Conservation (phyloP, 2,888 invertebrate species). For the Ennomos fuscantarius region DNA sequence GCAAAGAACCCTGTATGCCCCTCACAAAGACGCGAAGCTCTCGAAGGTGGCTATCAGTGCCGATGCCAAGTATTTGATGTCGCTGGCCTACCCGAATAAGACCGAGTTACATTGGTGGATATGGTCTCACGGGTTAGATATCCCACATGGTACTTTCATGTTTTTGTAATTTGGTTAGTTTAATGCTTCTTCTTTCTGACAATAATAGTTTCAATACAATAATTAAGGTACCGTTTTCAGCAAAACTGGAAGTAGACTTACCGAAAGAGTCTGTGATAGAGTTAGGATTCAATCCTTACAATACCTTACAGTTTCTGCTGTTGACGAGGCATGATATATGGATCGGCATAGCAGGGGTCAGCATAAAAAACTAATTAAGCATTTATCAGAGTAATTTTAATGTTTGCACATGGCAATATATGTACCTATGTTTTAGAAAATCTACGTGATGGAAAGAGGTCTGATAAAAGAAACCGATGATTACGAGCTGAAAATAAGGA, state of each 20-base stretch:
- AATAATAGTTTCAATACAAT: too few relatives aligned
- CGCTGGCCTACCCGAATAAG: constrained; percentile 76
- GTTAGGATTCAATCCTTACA: constrained; percentile 66
- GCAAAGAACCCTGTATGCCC: constrained; percentile 81
- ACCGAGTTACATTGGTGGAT: constrained; percentile 85
- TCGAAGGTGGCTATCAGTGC: constrained; percentile 78
- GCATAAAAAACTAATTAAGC: not conserved
- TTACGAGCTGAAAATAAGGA: constrained; percentile 63
- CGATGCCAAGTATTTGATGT: constrained; percentile 85
- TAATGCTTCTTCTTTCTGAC: too few relatives aligned
- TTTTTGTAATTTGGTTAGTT: too few relatives aligned
- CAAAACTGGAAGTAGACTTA: constrained; percentile 48
- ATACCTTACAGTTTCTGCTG: constrained; percentile 65
- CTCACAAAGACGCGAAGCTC: constrained; percentile 71
- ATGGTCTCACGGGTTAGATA: constrained; percentile 83
- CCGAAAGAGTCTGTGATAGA: constrained; percentile 55
- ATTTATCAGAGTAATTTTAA: too few relatives aligned
- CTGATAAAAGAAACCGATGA: constrained; percentile 62
- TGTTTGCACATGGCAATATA: too few relatives aligned
- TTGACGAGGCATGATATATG: constrained; percentile 67
- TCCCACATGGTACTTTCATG: constrained; percentile 77
- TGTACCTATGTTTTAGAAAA: constrained; percentile 62
- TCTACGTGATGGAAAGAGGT: constrained; percentile 65
- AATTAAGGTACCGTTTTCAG: constrained; percentile 43
- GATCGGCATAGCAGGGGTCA: constrained; percentile 56